Conservation (phyloP, 2,113 vertebrate species). For the Malurus cyaneus region DNA sequence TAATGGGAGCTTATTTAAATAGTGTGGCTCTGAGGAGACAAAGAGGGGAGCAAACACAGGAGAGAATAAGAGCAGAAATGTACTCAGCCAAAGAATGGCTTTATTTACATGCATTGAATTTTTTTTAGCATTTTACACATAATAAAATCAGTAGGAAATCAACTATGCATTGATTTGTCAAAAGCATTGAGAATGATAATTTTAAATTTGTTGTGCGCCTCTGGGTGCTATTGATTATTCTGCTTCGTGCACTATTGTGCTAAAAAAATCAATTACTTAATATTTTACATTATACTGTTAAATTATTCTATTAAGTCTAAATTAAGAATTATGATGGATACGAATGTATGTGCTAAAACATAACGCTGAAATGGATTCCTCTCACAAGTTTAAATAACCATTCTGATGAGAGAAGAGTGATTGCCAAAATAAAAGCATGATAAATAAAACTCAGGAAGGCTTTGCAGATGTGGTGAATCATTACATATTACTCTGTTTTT, state of each 20-base stretch:
- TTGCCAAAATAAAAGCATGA: constrained; percentile 55
- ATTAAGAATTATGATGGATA: constrained; percentile 71
- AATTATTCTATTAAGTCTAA: constrained; percentile 72
- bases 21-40: constrained; percentile 29
- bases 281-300: constrained; percentile 69
- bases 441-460: constrained; percentile 47
- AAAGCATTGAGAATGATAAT: constrained; percentile 43
- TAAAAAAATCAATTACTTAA: constrained; percentile 74
- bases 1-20: constrained; percentile 66
- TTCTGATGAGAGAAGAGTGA: constrained; percentile 41
- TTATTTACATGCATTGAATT: constrained; percentile 27
- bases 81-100: constrained; percentile 28
- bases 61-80: constrained; percentile 54
- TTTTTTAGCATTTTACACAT: constrained; percentile 43
- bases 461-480: constrained; percentile 29
- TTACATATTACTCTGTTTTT: constrained; percentile 43
- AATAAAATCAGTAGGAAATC: constrained; percentile 56
- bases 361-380: constrained; percentile 58
- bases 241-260: constrained; percentile 11
- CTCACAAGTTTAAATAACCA: constrained; percentile 50
- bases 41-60: not conserved
- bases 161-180: constrained; percentile 56
- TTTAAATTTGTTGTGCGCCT: constrained; percentile 61
- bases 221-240: constrained; percentile 62
- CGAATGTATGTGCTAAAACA: constrained; percentile 56